phyloP scores from a whole-genome alignment of 2,797 vertebrate genomes.

The Typhlichthys subterraneus region DNA sequence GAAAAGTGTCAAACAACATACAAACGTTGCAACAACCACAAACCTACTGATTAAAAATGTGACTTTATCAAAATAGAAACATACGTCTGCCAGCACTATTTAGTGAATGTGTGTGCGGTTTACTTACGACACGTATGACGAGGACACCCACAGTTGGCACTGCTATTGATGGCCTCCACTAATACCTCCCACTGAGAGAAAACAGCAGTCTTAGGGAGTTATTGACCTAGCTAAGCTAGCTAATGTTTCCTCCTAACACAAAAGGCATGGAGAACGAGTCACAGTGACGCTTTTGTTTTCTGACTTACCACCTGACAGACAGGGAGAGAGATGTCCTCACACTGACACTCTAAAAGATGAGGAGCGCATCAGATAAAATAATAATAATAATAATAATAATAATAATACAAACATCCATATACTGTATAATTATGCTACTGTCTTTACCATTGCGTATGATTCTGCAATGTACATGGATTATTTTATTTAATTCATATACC shows the following conservation, averaged over 20 bases:
- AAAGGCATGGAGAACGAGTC: slow-evolving; percentile 36
- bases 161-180: slow-evolving; percentile 78
- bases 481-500: not conserved
- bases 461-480: no score
- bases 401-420: slow-evolving; percentile 37
- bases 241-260: slow-evolving; percentile 25
- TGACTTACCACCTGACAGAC: slow-evolving; percentile 89
- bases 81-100: not conserved
- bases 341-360: slow-evolving; percentile 85
- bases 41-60: not conserved
- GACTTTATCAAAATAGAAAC: not conserved
- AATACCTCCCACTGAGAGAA: slow-evolving; percentile 87
- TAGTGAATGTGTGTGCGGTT: slow-evolving; percentile 4
- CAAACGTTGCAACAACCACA: not conserved
- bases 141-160: slow-evolving; percentile 85
- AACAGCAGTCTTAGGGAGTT: slow-evolving; percentile 41
- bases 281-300: slow-evolving; percentile 44
- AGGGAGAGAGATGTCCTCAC: slow-evolving; percentile 80
- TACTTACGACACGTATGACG: slow-evolving; percentile 87
- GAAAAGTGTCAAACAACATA: slow-evolving; percentile 5
- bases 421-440: not conserved
- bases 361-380: slow-evolving; percentile 33
- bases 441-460: no score
- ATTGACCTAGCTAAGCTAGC: slow-evolving; percentile 13
- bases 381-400: not conserved